Percentiles rank a stretch among this genome's conserved stretches.
phyloP scores from a whole-genome alignment of 2,888 invertebrate genomes.

The Aelia acuminata region DNA sequence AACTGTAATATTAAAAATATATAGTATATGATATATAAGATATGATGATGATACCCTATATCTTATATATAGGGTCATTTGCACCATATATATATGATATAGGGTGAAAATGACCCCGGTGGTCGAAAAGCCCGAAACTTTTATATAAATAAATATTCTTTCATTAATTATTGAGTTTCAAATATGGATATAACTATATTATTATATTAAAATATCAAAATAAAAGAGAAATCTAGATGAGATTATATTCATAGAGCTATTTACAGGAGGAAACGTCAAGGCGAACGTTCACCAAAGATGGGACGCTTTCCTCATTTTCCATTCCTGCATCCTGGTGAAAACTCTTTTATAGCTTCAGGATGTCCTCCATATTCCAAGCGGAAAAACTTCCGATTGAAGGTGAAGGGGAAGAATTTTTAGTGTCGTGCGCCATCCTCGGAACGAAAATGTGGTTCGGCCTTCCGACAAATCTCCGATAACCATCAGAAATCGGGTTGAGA shows the following conservation, averaged over 20 bases:
- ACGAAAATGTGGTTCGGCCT: not conserved
- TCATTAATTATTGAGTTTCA: too few species aligned
- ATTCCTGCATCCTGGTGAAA: conserved; percentile 2
- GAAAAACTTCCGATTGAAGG: not conserved
- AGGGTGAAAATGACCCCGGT: too few species aligned
- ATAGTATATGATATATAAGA: too few species aligned
- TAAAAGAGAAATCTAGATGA: not conserved
- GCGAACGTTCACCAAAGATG: not conserved
- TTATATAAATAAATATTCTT: too few species aligned
- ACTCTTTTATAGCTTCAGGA: not conserved
- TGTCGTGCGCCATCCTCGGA: not conserved
- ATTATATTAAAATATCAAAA: too few species aligned
- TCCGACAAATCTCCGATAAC: not conserved
- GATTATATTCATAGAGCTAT: not conserved
- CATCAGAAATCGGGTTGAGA: too few species aligned
- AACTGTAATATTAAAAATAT: too few species aligned
- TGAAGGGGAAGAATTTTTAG: not conserved
- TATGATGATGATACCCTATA: too few species aligned
- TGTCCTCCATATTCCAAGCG: not conserved
- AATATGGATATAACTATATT: too few species aligned
- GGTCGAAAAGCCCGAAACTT: too few species aligned
- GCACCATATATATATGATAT: too few species aligned
- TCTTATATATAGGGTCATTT: too few species aligned
- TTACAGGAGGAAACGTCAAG: not conserved
- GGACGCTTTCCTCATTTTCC: conserved; percentile 1